phyloP scores from a whole-genome alignment of 2,113 vertebrate species.

The Melanerpes aurifrons region DNA sequence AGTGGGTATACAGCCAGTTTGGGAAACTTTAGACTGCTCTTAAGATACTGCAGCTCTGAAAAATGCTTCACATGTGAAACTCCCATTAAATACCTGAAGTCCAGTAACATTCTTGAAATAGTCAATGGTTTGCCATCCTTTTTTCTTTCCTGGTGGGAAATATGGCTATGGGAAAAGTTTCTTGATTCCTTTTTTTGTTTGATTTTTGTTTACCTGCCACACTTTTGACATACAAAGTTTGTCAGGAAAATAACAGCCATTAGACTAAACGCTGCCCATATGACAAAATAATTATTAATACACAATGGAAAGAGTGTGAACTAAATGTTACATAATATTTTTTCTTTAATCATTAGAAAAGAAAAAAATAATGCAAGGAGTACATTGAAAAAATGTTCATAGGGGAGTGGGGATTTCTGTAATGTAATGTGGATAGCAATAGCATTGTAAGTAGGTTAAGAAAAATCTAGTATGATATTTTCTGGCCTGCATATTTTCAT shows the following conservation, averaged over 20 bases:
- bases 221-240: not conserved
- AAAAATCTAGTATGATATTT: not conserved
- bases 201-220: not conserved
- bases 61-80: not conserved
- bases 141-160: not conserved
- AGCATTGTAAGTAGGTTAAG: not conserved
- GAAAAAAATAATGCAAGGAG: not conserved
- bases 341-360: slow-evolving; percentile 13
- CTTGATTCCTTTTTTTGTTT: not conserved
- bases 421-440: not conserved
- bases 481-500: not conserved
- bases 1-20: not conserved
- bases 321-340: not conserved
- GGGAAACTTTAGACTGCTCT: not conserved
- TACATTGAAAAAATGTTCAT: not conserved
- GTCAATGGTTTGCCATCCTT: not conserved
- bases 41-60: not conserved
- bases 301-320: not conserved
- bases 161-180: not conserved
- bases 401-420: not conserved
- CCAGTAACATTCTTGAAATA: not conserved
- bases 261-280: not conserved
- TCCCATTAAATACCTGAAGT: not conserved
- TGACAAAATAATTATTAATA: slow-evolving; percentile 16
- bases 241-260: not conserved